Base-by-base conservation (phyloP, 37 sponge, comb jelly and placozoan genomes). In the Lycopodina hypogea region DNA sequence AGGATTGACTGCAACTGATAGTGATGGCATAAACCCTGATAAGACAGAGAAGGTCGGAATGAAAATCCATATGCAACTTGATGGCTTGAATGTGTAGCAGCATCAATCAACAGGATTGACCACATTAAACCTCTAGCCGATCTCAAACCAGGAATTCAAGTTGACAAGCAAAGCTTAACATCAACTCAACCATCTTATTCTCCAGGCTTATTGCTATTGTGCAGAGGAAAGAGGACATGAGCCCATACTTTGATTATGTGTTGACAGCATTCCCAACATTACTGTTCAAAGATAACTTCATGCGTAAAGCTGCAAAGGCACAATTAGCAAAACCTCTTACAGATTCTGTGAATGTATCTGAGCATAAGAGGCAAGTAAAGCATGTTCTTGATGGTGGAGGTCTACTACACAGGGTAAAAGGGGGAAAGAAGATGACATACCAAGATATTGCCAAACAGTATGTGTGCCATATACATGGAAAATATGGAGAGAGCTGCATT, bases 1-100 rank as follows among this genome's bases (percentile, higher is more conserved):
- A 48, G 69, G 69, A 29, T 68, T 79, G 68, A 68, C 80, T 45
- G 80, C 70, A 68, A n/a, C 56, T 38, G 67, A 78, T 64, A 63
- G 67, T 64, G 78, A 64, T 79, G 69, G 69, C 3, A 30, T 79
- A 26, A 68, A 65, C 45, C 66, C 57, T 78, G 79, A 68, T 24
- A 21, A 45, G 17, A 79, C 56, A 68, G 70, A 41, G 36, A 4
- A 39, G 68, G 35, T 79, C 52, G 70, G 69, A 45, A 29, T 32
- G 3, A 66, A 79, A 45, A 42, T 79, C 24, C 70, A 79, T 24
- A 59, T 39, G 28, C 17, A 42, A 34, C 42, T 78, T 12, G n/a
- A 76, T 29, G 58, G 26, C 39, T 36, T 63, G 2, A 26, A 4
- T 33, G 33, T 79, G 35, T 23, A 19, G 36, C 48, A 33, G 70